Percentiles rank a stretch among this genome's conserved stretches.
Evolutionary conservation across 2,113 vertebrate species (phyloP).

Genomic region (Notarius quadriscutis): DNA sequence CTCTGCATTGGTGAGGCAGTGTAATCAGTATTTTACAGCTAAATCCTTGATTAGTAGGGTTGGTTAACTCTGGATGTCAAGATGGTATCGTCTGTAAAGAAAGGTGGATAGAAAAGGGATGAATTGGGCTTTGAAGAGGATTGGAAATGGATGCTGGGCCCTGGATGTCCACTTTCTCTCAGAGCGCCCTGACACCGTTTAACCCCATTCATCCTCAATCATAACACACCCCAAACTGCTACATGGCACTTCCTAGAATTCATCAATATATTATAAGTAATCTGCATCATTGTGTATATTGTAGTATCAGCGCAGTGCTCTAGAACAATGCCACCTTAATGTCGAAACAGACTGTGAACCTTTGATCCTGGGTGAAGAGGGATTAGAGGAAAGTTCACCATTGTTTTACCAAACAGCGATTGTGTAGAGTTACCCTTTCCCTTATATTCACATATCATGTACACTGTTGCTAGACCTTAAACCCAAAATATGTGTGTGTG

Average conservation of each 20-base stretch:
- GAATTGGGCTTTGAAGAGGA: not conserved
- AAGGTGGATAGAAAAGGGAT: not conserved
- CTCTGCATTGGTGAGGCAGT: not conserved
- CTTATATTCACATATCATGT: conserved; percentile 46
- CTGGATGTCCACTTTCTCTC: not conserved
- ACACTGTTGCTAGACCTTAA: conserved; percentile 24
- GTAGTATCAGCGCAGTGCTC: conserved; percentile 29
- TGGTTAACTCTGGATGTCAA: not conserved
- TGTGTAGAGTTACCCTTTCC: conserved; percentile 39
- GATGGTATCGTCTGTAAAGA: not conserved
- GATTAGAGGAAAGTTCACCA: conserved; percentile 54
- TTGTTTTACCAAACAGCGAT: conserved; percentile 48
- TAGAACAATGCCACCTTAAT: conserved; percentile 46
- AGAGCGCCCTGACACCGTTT: not conserved
- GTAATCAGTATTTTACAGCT: conserved; percentile 14
- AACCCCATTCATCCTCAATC: conserved; percentile 14
- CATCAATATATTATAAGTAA: conserved; percentile 11
- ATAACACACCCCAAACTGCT: conserved; percentile 25
- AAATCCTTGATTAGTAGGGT: conserved; percentile 6
- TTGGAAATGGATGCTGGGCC: conserved; percentile 22
- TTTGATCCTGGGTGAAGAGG: conserved; percentile 36
- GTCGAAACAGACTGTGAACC: conserved; percentile 36
- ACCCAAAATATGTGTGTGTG: not conserved
- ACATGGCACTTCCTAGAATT: conserved; percentile 34
- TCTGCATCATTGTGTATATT: conserved; percentile 27